Evolutionary conservation across 2,888 invertebrate genomes (phyloP).

Genomic region (Lithosia quadra): DNA sequence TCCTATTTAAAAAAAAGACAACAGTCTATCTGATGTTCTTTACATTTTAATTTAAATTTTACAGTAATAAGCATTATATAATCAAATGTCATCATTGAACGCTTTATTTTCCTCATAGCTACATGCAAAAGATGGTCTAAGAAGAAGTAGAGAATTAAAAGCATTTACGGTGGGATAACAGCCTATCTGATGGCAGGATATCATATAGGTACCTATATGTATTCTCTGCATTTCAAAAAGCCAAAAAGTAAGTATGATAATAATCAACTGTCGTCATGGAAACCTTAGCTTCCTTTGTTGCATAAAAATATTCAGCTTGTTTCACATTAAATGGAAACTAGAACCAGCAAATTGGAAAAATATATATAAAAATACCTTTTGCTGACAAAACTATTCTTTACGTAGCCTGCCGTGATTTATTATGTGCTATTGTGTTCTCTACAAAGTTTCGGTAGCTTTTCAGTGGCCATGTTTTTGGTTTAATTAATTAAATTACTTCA

Average conservation of each 20-base stretch:
- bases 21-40: too few species aligned
- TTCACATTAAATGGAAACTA: neutral
- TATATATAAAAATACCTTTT: neutral
- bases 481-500: neutral
- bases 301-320: neutral
- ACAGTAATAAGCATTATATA: too few species aligned
- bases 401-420: neutral
- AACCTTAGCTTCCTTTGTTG: too few species aligned
- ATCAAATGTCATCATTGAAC: too few species aligned
- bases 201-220: too few species aligned
- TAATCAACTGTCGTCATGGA: neutral
- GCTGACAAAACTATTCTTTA: neutral
- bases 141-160: neutral
- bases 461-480: neutral
- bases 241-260: neutral
- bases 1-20: too few species aligned
- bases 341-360: neutral
- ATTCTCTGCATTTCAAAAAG: neutral
- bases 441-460: neutral
- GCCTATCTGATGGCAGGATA: too few species aligned
- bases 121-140: neutral
- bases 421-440: neutral
- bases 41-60: too few species aligned
- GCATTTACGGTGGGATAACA: neutral
- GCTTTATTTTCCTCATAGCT: neutral